phyloP scores from a whole-genome alignment of 2,797 vertebrate genomes.

The Pangasius sanitwongsei region DNA sequence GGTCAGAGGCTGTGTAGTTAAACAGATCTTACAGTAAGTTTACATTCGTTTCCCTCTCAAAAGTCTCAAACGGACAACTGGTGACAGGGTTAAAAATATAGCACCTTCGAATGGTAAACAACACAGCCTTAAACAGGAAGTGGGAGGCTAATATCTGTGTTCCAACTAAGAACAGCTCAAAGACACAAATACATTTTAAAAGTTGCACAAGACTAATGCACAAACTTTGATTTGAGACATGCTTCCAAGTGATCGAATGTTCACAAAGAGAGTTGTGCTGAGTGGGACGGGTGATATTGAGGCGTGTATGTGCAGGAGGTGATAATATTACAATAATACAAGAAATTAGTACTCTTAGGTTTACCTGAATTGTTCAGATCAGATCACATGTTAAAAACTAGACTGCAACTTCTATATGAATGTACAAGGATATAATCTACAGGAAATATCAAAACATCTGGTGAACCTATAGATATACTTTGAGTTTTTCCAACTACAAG shows the following conservation, averaged over 20 bases:
- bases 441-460: neutral
- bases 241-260: neutral
- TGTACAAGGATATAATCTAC: neutral
- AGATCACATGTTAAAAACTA: neutral
- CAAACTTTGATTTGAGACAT: neutral
- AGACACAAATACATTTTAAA: conserved; percentile 34
- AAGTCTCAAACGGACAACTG: conserved; percentile 55
- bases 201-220: neutral
- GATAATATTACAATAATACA: neutral
- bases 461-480: neutral
- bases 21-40: neutral
- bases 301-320: too few relatives aligned
- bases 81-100: conserved; percentile 78
- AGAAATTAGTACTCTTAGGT: neutral
- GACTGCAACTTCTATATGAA: neutral
- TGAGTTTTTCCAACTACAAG: neutral
- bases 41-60: neutral
- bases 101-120: conserved; percentile 83
- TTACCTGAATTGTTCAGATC: neutral
- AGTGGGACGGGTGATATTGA: neutral
- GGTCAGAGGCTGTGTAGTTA: neutral
- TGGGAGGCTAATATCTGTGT: conserved; percentile 83
- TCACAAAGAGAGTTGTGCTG: neutral
- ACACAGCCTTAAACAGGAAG: conserved; percentile 90
- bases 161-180: conserved; percentile 55